Base-by-base conservation (phyloP, 2,888 invertebrate species). In the Ennomos erosarius region DNA sequence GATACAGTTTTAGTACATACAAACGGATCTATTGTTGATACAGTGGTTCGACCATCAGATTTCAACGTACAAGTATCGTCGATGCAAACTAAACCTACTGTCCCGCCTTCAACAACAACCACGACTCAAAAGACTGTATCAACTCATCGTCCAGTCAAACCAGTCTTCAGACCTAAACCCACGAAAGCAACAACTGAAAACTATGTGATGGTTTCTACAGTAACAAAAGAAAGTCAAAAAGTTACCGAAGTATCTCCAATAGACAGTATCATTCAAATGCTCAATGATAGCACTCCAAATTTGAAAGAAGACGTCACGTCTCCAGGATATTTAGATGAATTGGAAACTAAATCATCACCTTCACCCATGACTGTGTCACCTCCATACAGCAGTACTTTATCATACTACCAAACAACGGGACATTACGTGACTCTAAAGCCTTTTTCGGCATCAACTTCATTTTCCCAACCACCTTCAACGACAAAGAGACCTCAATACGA, bases 221-320 rank as follows among this genome's bases (percentile, higher is more conserved):
- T 93, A 0, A 91, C 90, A 3, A 93, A 93, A 72, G 92, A 91
- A 69, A 60, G 82, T 63, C 71, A 90, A 69, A 76, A 91, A 78
- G 83, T 88, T 8, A 79, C 86, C 10, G 90, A 90, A 54, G 74
- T 92, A 9, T 93, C 90, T 1, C 88, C 92, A 1, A 86, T 90
- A 50, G 78, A 93, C 66, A 94, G 95, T 47, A 95, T 95, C 6
- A 93, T 95, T 57, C 93, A 95, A 69, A 94, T 95, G 92, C 77
- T 95, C 9, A 95, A 95, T 74, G 85, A 88, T 33, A 90, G 87
- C 48, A 89, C 90, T 9, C 85, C 89, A 33, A 89, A 82, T 69
- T 76, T 88, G 70, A 86, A 82, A 54, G 86, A 88, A 50, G 84
- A 85, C 16, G 75, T 81, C 1, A 88, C 88, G 9, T 81, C 87